Base-by-base conservation (phyloP, 2,797 vertebrate genomes). In the Prunella strophiata region DNA sequence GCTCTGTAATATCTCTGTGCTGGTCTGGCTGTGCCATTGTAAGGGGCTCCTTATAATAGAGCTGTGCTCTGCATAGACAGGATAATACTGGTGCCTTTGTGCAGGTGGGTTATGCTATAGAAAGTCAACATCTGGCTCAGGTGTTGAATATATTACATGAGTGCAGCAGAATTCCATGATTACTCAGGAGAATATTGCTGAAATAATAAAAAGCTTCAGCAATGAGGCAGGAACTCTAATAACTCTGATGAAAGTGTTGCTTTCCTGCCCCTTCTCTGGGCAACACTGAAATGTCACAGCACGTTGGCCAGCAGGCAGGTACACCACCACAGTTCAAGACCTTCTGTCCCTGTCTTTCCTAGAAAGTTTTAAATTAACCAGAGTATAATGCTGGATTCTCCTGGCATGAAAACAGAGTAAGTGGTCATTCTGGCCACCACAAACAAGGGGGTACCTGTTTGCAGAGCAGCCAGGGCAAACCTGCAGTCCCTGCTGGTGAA, bases 401-500 rank as follows among this genome's bases (percentile, higher is more conserved):
- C n/a, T 68, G 58, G 30, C 18, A 23, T 5, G 55, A 36, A 72
- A 91, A 32, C 40, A 82, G 51, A 62, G 74, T 15, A 38, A 77
- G 29, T 26, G 57, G 51, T 47, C 81, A 57, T 77, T 89, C 25
- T 88, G 76, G 40, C 80, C 74, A 71, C 83, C 85, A 50, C 65
- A 82, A 54, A 51, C 75, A 58, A 80, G 75, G 47, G 50, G 66
- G 26, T 83, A 65, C 45, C 74, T 88, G 79, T 91, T 85, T 91
- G 48, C 62, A 50, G 43, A 67, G 74, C 63, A 81, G 40, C 58
- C 80, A 71, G 61, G 54, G 52, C 42, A 50, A 93, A 84, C 42
- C 87, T 87, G 66, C 80, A 55, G 54, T 87, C 81, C 59, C 85
- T 85, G 81, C 84, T 43, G 77, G 73, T 27, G 77, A 94, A 93